phyloP scores from a whole-genome alignment of 2,797 vertebrate species.

The Capromys pilorides region DNA sequence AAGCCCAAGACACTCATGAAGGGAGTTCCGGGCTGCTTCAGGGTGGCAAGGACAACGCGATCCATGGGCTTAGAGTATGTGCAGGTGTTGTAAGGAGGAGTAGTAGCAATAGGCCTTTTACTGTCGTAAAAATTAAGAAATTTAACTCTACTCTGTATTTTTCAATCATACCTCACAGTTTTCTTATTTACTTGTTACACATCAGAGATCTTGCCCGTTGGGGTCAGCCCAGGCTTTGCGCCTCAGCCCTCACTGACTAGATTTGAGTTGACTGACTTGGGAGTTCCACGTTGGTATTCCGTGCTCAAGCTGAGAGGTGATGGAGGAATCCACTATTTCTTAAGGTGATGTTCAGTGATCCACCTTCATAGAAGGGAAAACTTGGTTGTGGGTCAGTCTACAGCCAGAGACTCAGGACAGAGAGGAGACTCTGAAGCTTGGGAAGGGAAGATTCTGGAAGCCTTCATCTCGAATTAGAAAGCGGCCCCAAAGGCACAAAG shows the following conservation, averaged over 20 bases:
- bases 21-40: neutral
- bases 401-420: neutral
- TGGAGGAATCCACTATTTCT: neutral
- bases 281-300: neutral
- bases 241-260: neutral
- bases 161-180: neutral
- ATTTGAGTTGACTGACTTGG: neutral
- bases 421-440: neutral
- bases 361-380: neutral
- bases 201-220: neutral
- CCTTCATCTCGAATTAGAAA: neutral
- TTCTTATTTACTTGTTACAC: conserved; percentile 20
- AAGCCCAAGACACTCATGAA: neutral
- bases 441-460: neutral
- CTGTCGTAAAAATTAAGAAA: neutral
- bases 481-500: neutral
- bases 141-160: neutral
- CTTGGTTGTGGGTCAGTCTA: neutral
- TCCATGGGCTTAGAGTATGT: neutral
- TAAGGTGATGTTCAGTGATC: neutral
- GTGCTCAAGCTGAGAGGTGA: neutral
- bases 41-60: neutral
- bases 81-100: neutral
- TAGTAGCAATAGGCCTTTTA: neutral
- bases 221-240: neutral